Percentiles rank a stretch among this genome's conserved stretches.
Evolutionary conservation across 2,888 invertebrate species (phyloP).

Genomic region (Coenonympha glycerion): DNA sequence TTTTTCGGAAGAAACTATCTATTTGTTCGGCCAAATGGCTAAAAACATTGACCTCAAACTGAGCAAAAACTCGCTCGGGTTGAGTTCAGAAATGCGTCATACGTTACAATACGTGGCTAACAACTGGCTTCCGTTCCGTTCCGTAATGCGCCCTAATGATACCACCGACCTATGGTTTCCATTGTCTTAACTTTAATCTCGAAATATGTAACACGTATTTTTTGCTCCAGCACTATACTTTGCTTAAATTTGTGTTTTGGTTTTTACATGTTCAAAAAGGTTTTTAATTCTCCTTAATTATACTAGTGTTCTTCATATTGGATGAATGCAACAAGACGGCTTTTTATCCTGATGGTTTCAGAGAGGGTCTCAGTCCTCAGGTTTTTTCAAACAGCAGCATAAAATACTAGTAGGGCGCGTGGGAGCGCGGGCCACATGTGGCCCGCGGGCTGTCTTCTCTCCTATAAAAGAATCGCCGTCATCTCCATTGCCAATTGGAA

Average conservation of each 20-base stretch:
- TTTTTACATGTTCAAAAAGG: background rate
- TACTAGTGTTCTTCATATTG: no score
- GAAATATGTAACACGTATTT: constrained; percentile 5
- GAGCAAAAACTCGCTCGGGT: constrained; percentile 15
- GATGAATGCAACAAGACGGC: no score
- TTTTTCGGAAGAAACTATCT: no score
- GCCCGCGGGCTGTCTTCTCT: no score
- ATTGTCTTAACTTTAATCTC: constrained; percentile 28
- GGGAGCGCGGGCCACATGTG: no score
- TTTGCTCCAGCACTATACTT: background rate
- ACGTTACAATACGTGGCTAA: constrained; percentile 19
- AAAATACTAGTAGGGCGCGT: no score
- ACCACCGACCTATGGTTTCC: constrained; percentile 39
- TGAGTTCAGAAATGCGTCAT: constrained; percentile 24
- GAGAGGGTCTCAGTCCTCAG: no score
- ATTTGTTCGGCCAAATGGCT: no score
- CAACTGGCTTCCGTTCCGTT: constrained; percentile 22
- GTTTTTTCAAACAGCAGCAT: no score
- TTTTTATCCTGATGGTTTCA: no score
- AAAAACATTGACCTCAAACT: constrained; percentile 20
- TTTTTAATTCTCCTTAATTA: background rate
- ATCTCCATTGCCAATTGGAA: no score
- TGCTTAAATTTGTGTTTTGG: background rate
- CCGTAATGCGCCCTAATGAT: constrained; percentile 37
- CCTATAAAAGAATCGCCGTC: no score